Evolutionary conservation across 2,797 vertebrate species (phyloP).

Genomic region (Muraenolepis orangiensis): DNA sequence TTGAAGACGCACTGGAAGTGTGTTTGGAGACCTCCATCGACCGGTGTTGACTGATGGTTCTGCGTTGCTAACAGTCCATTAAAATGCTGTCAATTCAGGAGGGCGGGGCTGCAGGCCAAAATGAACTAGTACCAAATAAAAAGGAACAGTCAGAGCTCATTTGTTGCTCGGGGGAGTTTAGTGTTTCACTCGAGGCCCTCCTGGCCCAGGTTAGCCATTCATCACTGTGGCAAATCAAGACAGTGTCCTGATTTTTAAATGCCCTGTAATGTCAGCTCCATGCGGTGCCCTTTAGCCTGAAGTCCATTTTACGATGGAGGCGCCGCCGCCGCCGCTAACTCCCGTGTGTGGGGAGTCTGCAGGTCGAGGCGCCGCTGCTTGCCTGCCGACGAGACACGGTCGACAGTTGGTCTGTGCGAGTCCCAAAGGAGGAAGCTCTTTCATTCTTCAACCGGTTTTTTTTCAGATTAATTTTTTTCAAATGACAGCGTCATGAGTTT

Average conservation of each 20-base stretch:
- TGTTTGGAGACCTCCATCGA: constrained; percentile 11
- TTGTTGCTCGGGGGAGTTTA: constrained; percentile 71
- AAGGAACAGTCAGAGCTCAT: constrained; percentile 71
- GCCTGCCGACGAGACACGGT: not conserved
- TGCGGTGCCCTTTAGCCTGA: constrained; percentile 70
- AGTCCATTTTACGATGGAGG: constrained; percentile 60
- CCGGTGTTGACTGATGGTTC: not conserved
- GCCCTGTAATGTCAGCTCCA: constrained; percentile 73
- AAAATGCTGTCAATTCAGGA: constrained; percentile 55
- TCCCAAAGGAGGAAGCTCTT: not conserved
- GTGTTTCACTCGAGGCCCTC: constrained; percentile 70
- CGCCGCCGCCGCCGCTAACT: constrained; percentile 37
- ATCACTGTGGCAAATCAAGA: constrained; percentile 72
- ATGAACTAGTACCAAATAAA: constrained; percentile 73
- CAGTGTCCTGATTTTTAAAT: constrained; percentile 72
- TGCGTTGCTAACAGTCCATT: constrained; percentile 43
- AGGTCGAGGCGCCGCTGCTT: constrained; percentile 3
- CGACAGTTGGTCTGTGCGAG: not conserved
- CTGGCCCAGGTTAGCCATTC: constrained; percentile 62
- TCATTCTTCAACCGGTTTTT: too few relatives aligned
- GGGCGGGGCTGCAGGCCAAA: constrained; percentile 52
- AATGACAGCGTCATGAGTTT: not conserved
- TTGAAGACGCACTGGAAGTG: not conserved
- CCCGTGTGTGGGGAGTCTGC: constrained; percentile 46
- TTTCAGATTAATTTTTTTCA: not conserved